Conservation (phyloP, 35 echinoderm and acorn worm genomes). For the Anneissia japonica region DNA sequence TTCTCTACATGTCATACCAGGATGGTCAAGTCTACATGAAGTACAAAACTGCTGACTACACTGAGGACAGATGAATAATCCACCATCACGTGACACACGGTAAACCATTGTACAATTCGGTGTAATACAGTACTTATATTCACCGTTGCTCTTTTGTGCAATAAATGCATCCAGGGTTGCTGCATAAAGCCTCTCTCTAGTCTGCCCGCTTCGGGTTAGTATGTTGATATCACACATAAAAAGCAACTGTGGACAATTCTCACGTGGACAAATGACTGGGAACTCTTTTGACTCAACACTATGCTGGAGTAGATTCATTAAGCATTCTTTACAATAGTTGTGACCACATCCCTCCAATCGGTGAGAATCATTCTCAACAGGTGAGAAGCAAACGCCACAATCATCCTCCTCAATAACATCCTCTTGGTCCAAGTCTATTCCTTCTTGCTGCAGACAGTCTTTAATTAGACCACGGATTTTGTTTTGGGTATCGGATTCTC, state of each 20-base stretch:
- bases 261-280: neutral
- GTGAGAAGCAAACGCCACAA: constrained; percentile 23
- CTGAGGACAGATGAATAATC: neutral
- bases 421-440: neutral
- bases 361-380: constrained; percentile 11
- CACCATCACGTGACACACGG: neutral
- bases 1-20: constrained; percentile 11
- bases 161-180: constrained; percentile 14
- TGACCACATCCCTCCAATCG: constrained; percentile 29
- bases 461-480: neutral
- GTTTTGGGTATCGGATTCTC: neutral
- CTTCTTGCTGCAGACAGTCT: constrained; percentile 9
- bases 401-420: neutral
- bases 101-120: constrained; percentile 37
- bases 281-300: neutral
- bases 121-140: constrained; percentile 26
- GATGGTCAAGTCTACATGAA: constrained; percentile 11
- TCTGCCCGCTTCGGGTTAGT: neutral
- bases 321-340: constrained; percentile 12
- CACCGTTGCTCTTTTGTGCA: neutral
- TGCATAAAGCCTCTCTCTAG: neutral
- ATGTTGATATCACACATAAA: constrained; percentile 31
- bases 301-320: neutral
- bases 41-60: constrained; percentile 23
- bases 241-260: neutral